A percentile compares a stretch with the other conserved stretches of the same genome.
These are phyloP conservation scores for Crotalus tigris DNA, from an alignment of 2,113 vertebrate species.

Conservation along the genomic window DNA sequence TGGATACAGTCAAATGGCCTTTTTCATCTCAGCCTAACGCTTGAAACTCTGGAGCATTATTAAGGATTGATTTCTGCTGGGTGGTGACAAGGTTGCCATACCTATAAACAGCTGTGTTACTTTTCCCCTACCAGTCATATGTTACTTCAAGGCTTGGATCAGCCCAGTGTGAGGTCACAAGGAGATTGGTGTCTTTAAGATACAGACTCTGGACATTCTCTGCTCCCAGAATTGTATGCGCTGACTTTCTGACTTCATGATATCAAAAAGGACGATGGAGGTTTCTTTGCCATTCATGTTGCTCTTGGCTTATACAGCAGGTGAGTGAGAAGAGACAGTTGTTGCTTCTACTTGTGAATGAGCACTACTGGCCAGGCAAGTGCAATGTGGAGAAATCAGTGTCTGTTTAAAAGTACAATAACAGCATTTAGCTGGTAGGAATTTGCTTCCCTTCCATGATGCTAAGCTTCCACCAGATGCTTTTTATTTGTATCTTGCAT, in stretches of 20 bases:
- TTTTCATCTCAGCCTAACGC: background rate
- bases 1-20: background rate
- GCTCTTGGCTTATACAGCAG: background rate
- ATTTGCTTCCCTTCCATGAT: background rate
- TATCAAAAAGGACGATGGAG: background rate
- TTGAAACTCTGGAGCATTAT: background rate
- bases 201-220: too few relatives aligned
- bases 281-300: background rate
- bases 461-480: background rate
- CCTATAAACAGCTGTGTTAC: background rate
- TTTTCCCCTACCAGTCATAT: background rate
- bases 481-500: background rate
- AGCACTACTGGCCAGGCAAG: background rate
- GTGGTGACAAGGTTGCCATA: background rate
- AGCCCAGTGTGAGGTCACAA: constrained; percentile 4
- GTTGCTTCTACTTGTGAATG: background rate
- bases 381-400: background rate
- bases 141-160: background rate
- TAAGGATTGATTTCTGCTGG: background rate
- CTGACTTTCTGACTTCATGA: background rate
- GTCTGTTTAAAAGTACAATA: background rate
- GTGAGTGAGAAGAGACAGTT: background rate
- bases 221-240: background rate
- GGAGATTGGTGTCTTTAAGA: background rate
- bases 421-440: background rate